A percentile compares a stretch with the other conserved stretches of the same genome.
These are phyloP conservation scores for Melierax canorus DNA, from an alignment of 2,113 vertebrate species.

Conservation along the genomic window DNA sequence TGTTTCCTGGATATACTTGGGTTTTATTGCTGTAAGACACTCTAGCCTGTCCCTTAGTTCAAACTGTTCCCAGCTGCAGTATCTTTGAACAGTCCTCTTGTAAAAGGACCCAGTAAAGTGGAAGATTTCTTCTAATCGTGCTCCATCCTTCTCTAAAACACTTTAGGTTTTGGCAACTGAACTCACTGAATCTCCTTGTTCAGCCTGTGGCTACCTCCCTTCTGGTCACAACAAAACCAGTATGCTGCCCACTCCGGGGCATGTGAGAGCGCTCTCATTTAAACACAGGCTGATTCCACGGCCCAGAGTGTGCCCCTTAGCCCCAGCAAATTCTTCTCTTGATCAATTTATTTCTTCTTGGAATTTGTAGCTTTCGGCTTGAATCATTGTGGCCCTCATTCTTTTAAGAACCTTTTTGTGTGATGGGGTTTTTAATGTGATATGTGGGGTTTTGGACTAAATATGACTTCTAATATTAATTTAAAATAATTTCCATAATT, in stretches of 20 bases:
- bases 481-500: neutral
- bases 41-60: neutral
- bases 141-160: neutral
- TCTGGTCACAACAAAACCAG: neutral
- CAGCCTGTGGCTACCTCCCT: neutral
- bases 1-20: neutral
- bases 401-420: neutral
- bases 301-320: neutral
- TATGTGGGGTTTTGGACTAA: neutral
- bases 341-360: neutral
- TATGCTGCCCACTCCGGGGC: neutral
- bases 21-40: neutral
- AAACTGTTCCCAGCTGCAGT: neutral
- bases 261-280: neutral
- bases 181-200: neutral
- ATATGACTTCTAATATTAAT: neutral
- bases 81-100: neutral
- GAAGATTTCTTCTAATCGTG: neutral
- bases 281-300: neutral
- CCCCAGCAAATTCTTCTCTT: neutral
- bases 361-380: neutral
- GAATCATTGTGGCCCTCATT: neutral
- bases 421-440: neutral
- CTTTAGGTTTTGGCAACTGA: neutral
- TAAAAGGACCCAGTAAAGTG: neutral